phyloP scores from a whole-genome alignment of 1,140 invertebrate species.

The Papilio xuthus region DNA sequence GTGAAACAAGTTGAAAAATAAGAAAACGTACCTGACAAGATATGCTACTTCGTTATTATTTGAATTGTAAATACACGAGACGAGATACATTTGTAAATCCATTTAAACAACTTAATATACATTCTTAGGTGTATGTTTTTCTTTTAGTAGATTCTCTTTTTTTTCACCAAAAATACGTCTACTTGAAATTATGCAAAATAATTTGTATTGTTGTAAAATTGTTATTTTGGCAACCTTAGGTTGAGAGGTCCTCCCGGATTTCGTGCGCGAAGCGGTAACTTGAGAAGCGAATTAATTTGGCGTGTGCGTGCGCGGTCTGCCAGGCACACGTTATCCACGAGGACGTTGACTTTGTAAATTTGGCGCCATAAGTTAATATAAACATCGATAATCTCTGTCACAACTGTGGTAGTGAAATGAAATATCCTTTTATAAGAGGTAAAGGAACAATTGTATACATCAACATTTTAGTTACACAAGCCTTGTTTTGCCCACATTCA shows the following conservation, averaged over 20 bases:
- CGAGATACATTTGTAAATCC: constrained; percentile 1
- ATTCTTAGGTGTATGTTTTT: too few relatives aligned
- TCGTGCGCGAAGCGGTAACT: background rate
- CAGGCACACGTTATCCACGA: background rate
- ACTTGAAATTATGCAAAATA: too few relatives aligned
- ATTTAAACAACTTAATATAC: background rate
- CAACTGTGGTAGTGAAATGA: background rate
- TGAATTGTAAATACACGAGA: background rate
- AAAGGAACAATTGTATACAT: background rate
- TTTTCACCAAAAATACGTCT: too few relatives aligned
- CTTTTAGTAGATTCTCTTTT: background rate
- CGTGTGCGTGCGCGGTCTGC: background rate
- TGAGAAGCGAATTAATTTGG: constrained; percentile 15
- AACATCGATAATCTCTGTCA: background rate
- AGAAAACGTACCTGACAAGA: background rate
- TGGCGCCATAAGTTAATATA: background rate
- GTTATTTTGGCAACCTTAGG: background rate
- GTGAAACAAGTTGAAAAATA: background rate
- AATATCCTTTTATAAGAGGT: background rate
- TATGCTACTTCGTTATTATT: background rate
- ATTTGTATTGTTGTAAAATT: background rate
- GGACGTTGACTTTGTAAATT: constrained; percentile 1
- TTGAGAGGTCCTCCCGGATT: constrained; percentile 3
- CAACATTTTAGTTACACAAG: too few relatives aligned
- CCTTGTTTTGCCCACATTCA: too few relatives aligned